Evolutionary conservation across 2,797 vertebrate genomes (phyloP).

Genomic region (Mormyrops attenuatus): DNA sequence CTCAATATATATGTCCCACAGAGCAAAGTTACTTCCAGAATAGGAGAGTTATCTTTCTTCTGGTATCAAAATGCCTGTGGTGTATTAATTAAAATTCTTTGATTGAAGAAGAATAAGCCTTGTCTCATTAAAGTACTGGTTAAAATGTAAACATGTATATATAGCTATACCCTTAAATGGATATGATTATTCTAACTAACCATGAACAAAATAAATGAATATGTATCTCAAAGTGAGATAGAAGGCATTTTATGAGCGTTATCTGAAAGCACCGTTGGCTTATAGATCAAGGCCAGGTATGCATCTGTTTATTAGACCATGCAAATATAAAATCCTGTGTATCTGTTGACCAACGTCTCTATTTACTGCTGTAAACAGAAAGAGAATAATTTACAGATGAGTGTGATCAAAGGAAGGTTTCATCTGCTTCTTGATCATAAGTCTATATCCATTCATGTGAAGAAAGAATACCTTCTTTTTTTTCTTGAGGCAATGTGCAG

Average conservation of each 20-base stretch:
- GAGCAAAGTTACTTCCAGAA: not conserved
- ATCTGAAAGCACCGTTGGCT: not conserved
- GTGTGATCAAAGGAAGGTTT: slow-evolving; percentile 2
- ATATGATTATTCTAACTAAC: not conserved
- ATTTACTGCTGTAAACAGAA: not conserved
- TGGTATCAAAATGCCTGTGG: not conserved
- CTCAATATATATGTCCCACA: not conserved
- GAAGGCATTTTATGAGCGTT: not conserved
- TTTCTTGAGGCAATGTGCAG: not conserved
- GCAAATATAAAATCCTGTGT: not conserved
- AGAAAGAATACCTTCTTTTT: not conserved
- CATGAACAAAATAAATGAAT: not conserved
- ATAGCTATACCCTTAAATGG: not conserved
- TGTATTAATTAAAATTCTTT: not conserved
- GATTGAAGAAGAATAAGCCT: not conserved
- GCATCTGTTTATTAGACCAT: slow-evolving; percentile 7
- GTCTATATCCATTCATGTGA: not conserved
- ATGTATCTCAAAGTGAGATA: not conserved
- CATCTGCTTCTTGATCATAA: slow-evolving; percentile 13
- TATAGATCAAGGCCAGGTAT: not conserved
- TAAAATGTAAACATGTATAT: not conserved
- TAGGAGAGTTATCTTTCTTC: not conserved
- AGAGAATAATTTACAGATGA: not conserved
- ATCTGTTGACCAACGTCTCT: not conserved
- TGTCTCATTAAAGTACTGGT: not conserved